Evolutionary conservation across 2,797 vertebrate genomes (phyloP), one percentile per base, ranked within the genome.

Genomic region (Chelonia mydas): DNA sequence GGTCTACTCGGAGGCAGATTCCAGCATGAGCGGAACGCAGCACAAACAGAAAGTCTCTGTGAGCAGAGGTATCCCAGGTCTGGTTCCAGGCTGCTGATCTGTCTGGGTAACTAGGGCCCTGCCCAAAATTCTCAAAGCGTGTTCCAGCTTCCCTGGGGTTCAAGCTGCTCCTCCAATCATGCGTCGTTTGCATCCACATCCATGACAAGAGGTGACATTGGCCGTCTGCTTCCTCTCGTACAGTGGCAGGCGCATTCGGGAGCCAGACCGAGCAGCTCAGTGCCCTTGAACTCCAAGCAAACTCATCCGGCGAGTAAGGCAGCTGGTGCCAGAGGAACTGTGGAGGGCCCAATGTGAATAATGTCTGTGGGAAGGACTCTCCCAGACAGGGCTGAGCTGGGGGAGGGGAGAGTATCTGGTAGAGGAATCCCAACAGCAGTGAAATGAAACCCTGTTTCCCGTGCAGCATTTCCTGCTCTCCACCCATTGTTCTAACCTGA

Each of bases 401-500:
- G 94, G 97, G 97, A 94, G 86, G 96, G 96, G 96, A 96, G 96
- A 93, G 94, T 95, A 72, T 72, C 37, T 68, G 94, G 96, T 89
- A 92, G 94, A 95, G 94, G 96, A 97, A 96, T 96, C 49, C 89
- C 74, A 93, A 80, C 57, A 68, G 65, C 83, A 83, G 90, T 84
- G 16, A 76, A 96, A 96, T 83, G 92, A 96, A 97, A 98, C 97
- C 97, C 97, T 98, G 97, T 98, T 98, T 98, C 97, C 97, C 97
- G 97, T 98, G 91, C 41, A 2, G 90, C 37, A 74, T 97, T 98
- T 98, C 97, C 97, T 98, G 97, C 96, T 97, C 97, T 97, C 97
- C 97, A 98, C 97, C 97, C 97, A 98, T 98, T 98, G 97, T 98
- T 97, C 1, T 81, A 95, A 97, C 87, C 94, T 94, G 95, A 93